Base-by-base conservation (phyloP, 2,113 vertebrate species). In the Mungos mungo region DNA sequence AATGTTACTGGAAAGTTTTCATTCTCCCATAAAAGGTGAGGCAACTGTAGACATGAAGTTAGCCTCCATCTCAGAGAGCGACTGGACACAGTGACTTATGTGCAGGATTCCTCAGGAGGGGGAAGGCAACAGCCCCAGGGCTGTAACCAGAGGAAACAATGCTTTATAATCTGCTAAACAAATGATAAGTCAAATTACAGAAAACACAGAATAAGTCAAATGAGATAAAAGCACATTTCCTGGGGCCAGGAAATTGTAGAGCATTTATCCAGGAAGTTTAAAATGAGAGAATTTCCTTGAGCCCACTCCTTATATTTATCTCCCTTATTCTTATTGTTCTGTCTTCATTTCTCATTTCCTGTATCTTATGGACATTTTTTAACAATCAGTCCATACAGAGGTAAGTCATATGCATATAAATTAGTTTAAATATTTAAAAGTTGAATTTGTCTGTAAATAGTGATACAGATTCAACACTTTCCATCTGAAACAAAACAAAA, bases 211-310 rank as follows among this genome's bases (percentile, higher is more conserved):
- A 77, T 65, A 63, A n/a, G n/a, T n/a, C n/a, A n/a, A n/a, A n/a
- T n/a, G 84, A 97, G 97, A 98, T 98, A 95, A 98, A 98, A 98
- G 97, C 38, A 63, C 31, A 86, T 60, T 94, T 97, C 95, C 95
- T 45, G 66, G 45, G 96, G 96, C 84, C 97, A 96, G 96, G 97
- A 98, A 98, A 94, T 81, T 96, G 88, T 86, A 95, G 81, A 96
- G 81, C 96, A 85, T 96, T 97, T 93, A 90, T 90, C 80, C 88
- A 90, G 93, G 90, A 95, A 80, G 79, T 71, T 97, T 90, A 92
- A 95, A 96, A 96, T 79, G 71, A 96, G 84, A 96, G 33, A 93
- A 96, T 95, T 96, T 97, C 80, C 90, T 77, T 68, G 57, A 66
- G 38, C 97, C 35, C 27, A 81, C 21, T 88, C 80, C 84, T 38